phyloP scores from a whole-genome alignment of 2,888 invertebrate species.

The Melanchra persicariae region DNA sequence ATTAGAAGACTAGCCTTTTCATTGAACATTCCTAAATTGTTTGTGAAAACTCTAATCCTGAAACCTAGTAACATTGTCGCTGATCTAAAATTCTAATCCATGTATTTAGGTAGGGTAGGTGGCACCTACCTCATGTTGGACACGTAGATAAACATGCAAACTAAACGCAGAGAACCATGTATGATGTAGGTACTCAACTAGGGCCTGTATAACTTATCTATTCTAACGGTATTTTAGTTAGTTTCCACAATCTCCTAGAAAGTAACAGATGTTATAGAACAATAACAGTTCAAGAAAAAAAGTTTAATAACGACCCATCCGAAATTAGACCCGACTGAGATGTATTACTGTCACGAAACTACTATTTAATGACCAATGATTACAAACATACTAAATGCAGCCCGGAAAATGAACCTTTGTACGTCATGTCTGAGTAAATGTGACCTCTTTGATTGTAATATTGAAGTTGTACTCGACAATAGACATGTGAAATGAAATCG shows the following conservation, averaged over 20 bases:
- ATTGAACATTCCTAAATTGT: no score
- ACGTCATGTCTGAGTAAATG: constrained; percentile 2
- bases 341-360: constrained; percentile 73
- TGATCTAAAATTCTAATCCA: constrained; percentile 19
- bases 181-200: no score
- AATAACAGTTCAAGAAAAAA: constrained; percentile 48
- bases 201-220: no score
- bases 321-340: constrained; percentile 61
- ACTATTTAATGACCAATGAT: constrained; percentile 59
- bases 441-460: constrained; percentile 30
- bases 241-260: constrained; percentile 44
- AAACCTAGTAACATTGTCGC: background rate
- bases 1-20: no score
- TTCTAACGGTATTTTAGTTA: background rate
- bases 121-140: background rate
- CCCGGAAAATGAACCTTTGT: constrained; percentile 23
- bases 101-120: constrained; percentile 2
- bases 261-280: constrained; percentile 40
- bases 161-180: background rate
- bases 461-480: constrained; percentile 63
- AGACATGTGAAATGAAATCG: constrained; percentile 72
- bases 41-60: background rate
- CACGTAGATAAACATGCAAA: constrained; percentile 16
- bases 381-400: constrained; percentile 47
- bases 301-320: constrained; percentile 47